Evolutionary conservation across 2,888 invertebrate species (phyloP).

Genomic region (Amorpha juglandis): DNA sequence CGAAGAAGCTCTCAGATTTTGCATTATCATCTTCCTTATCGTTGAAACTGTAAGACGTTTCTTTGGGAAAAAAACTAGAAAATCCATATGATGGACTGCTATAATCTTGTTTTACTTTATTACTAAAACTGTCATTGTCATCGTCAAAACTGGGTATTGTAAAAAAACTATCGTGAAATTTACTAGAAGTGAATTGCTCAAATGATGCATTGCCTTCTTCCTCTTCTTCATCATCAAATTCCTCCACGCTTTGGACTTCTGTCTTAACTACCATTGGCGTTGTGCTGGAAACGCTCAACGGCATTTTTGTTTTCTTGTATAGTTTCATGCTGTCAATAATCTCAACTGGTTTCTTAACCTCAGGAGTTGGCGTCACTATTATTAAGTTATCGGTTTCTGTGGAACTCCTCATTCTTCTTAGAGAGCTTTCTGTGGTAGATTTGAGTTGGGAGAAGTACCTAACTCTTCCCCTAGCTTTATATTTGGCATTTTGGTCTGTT

Average conservation of each 20-base stretch:
- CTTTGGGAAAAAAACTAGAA: slow-evolving; percentile 66
- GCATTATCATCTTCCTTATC: slow-evolving; percentile 60
- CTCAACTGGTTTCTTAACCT: slow-evolving; percentile 68
- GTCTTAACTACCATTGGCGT: slow-evolving; percentile 48
- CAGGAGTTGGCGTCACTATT: slow-evolving; percentile 75
- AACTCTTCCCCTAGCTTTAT: slow-evolving; percentile 76
- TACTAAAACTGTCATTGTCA: slow-evolving; percentile 58
- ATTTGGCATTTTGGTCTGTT: slow-evolving; percentile 77
- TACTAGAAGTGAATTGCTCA: slow-evolving; percentile 78
- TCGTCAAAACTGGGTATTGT: slow-evolving; percentile 71
- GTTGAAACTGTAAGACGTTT: slow-evolving; percentile 54
- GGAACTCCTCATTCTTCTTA: slow-evolving; percentile 53
- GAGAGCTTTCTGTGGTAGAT: slow-evolving; percentile 57
- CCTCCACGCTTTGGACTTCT: slow-evolving; percentile 51
- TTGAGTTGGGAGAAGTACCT: slow-evolving; percentile 58
- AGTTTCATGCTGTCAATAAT: slow-evolving; percentile 71
- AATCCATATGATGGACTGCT: slow-evolving; percentile 63
- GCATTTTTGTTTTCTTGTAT: slow-evolving; percentile 70
- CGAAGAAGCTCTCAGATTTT: slow-evolving; percentile 68
- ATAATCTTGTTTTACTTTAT: slow-evolving; percentile 62
- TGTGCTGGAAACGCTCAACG: slow-evolving; percentile 51
- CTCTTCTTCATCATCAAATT: slow-evolving; percentile 61
- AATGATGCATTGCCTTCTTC: slow-evolving; percentile 62
- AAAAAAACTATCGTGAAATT: slow-evolving; percentile 79
- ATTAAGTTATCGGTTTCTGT: slow-evolving; percentile 60